phyloP scores from a whole-genome alignment of 2,113 vertebrate genomes.

The Carassius carassius region DNA sequence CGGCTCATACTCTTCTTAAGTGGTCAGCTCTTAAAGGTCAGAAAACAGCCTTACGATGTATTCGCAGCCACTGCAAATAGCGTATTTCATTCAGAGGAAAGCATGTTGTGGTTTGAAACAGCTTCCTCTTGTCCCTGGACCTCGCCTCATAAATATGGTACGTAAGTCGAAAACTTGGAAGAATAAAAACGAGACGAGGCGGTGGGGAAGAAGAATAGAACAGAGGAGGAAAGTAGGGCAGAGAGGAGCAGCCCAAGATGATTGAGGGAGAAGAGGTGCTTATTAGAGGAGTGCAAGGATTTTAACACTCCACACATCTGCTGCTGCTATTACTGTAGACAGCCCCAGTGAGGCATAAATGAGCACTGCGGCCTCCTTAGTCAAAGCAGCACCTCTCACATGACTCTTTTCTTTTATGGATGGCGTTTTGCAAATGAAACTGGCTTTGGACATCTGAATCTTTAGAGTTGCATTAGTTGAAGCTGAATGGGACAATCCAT shows the following conservation, averaged over 20 bases:
- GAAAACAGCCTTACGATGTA: slow-evolving; percentile 27
- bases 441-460: neutral
- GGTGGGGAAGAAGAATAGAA: slow-evolving; percentile 42
- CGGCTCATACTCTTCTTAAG: slow-evolving; percentile 10
- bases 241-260: slow-evolving; percentile 55
- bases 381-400: slow-evolving; percentile 32
- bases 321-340: slow-evolving; percentile 51
- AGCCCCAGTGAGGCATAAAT: slow-evolving; percentile 40
- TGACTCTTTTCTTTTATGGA: slow-evolving; percentile 8
- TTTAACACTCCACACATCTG: slow-evolving; percentile 53
- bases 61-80: slow-evolving; percentile 45
- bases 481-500: neutral
- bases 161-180: slow-evolving; percentile 56
- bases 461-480: neutral
- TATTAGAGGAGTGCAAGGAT: slow-evolving; percentile 54
- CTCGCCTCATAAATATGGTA: slow-evolving; percentile 60
- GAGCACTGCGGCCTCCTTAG: slow-evolving; percentile 30
- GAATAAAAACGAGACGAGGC: slow-evolving; percentile 33
- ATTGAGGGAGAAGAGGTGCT: slow-evolving; percentile 54
- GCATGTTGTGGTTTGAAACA: slow-evolving; percentile 44
- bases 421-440: neutral
- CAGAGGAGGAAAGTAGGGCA: slow-evolving; percentile 56
- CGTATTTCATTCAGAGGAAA: slow-evolving; percentile 46
- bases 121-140: slow-evolving; percentile 55
- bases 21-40: slow-evolving; percentile 47